A percentile compares a stretch with the other conserved stretches of the same genome.
Conservation (phyloP, 1,140 invertebrate genomes). For the Bombus impatiens region DNA sequence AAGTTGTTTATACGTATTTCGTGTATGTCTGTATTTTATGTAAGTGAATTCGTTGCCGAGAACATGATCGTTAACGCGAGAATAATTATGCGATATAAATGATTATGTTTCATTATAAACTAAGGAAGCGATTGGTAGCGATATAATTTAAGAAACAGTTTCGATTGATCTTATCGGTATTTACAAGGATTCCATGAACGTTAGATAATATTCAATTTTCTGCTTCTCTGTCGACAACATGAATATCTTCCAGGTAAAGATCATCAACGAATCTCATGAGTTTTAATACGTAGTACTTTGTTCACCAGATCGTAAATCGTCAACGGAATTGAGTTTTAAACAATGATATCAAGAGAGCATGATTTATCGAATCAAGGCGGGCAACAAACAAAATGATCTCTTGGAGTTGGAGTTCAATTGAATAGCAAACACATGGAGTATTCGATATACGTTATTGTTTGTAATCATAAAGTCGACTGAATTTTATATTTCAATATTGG, state of each 20-base stretch:
- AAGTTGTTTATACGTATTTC: slow-evolving; percentile 15
- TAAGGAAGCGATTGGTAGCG: not conserved
- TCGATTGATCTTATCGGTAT: slow-evolving; percentile 2
- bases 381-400: slow-evolving; percentile 3
- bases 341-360: not conserved
- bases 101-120: not conserved
- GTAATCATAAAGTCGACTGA: not conserved
- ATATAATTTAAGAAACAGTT: not conserved
- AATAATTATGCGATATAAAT: not conserved
- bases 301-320: not conserved
- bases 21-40: not conserved
- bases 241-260: not conserved
- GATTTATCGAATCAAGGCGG: slow-evolving; percentile 1
- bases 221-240: not conserved
- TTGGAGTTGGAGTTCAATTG: slow-evolving; percentile 6
- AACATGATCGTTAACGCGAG: not conserved
- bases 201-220: not conserved
- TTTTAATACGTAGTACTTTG: not conserved
- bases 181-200: not conserved
- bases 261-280: not conserved
- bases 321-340: too few relatives aligned
- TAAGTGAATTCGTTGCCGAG: not conserved
- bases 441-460: not conserved
- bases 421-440: not conserved
- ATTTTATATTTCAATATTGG: not conserved